Evolutionary conservation across 2,113 vertebrate species (phyloP).

Genomic region (Cyrtonyx montezumae): DNA sequence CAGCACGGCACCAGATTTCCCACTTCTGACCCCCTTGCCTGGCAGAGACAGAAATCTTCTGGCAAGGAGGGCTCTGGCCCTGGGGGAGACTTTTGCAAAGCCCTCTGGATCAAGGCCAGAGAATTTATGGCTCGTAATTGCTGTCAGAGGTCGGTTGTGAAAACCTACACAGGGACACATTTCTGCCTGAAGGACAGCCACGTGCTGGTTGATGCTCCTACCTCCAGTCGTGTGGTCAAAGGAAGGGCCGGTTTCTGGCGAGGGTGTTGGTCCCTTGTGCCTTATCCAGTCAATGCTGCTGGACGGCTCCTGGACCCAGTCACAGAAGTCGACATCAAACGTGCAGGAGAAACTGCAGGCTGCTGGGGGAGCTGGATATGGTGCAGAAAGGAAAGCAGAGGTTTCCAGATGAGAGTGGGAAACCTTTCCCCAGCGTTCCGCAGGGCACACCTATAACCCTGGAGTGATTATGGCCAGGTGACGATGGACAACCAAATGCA

Average conservation of each 20-base stretch:
- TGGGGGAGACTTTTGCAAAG: background rate
- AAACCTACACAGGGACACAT: background rate
- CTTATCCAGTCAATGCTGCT: conserved; percentile 85
- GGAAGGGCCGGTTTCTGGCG: conserved; percentile 77
- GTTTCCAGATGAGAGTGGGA: background rate
- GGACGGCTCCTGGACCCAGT: conserved; percentile 75
- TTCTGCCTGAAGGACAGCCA: background rate
- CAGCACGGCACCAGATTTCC: background rate
- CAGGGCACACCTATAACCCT: background rate
- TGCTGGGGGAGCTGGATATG: background rate
- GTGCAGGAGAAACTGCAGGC: conserved; percentile 41
- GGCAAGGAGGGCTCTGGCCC: too few relatives aligned
- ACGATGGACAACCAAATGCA: background rate
- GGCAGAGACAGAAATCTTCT: background rate
- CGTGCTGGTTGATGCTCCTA: conserved; percentile 15
- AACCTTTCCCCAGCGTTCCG: rapidly evolving
- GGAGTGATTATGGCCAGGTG: rapidly evolving
- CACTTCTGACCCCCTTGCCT: background rate
- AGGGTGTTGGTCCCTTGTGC: conserved; percentile 79
- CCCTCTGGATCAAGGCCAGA: background rate
- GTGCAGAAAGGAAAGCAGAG: background rate
- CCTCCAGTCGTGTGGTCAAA: conserved; percentile 84
- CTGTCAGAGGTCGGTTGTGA: background rate
- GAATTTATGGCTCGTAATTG: background rate
- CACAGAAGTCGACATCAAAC: conserved; percentile 78